phyloP scores from a whole-genome alignment of 2,113 vertebrate species.

The Jacana jacana region DNA sequence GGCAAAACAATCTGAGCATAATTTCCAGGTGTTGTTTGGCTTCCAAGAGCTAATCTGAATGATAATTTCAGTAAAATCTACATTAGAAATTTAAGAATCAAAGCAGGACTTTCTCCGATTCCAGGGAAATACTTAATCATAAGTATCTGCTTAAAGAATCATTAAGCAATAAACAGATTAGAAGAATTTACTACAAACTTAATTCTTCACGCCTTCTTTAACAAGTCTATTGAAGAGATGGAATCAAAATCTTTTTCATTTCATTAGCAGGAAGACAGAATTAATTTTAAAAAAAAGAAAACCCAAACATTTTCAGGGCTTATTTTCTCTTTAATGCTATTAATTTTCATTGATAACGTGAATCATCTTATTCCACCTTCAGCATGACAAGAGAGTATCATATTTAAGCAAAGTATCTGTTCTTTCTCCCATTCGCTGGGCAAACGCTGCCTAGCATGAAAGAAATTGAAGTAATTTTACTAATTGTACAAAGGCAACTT shows the following conservation, averaged over 20 bases:
- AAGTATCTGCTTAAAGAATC: not conserved
- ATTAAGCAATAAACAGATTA: conserved; percentile 18
- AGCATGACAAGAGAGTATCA: not conserved
- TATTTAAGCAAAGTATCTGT: not conserved
- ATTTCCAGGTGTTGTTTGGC: not conserved
- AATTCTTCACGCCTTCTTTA: not conserved
- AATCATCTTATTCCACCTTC: not conserved
- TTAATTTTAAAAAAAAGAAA: not conserved
- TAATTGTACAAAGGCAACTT: not conserved
- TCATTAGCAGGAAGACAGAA: not conserved
- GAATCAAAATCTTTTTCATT: not conserved
- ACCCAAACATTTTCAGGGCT: not conserved
- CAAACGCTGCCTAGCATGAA: not conserved
- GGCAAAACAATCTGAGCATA: not conserved
- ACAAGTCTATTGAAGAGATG: not conserved
- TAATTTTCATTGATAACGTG: not conserved
- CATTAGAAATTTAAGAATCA: not conserved
- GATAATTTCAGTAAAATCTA: not conserved
- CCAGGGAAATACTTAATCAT: not conserved
- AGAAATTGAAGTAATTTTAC: not conserved
- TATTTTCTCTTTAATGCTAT: not conserved
- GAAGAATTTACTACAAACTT: not conserved
- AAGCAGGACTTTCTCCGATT: not conserved
- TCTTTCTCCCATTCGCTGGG: not conserved
- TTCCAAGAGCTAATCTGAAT: not conserved